Evolutionary conservation across 1,140 invertebrate genomes (phyloP), one percentile per base, ranked within the genome.

Genomic region (Drosophila tsacasi): DNA sequence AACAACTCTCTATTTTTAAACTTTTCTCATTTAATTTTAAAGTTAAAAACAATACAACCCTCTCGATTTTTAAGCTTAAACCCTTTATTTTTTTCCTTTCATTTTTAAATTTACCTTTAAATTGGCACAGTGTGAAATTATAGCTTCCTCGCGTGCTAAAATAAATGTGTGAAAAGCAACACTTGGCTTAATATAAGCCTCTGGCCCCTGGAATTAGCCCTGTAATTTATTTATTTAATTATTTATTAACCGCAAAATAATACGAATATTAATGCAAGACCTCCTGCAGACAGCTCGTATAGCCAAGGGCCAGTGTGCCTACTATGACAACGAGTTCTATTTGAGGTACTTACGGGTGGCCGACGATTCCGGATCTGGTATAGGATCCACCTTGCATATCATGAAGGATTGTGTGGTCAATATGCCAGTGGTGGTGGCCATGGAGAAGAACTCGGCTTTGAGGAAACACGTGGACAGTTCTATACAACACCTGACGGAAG

Each of bases 391-490:
- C 83, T 92, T 97, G 17, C 97, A 97, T 75, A 96, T 97, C 21
- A 97, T 97, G 97, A 93, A 94, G 35, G 95, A 97, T 66, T 97
- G 97, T 92, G 94, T 96, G 3, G 95, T 97, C 23, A 95, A 96
- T 67, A 96, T 97, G 94, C 97, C 97, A 0, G 95, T 97, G 47
- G 96, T 96, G 5, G 93, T 97, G 64, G 97, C 96, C 4, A 94
- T 97, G 79, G 95, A 97, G 81, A 97, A 96, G 83, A 97, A 97
- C 93, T 97, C 96, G 2, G 96, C 97, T 7, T 91, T 97, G 1
- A 97, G 97, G 81, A 94, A 95, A 2, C 92, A 94, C 59, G 94
- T 96, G 23, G 96, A 97, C 91, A 93, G 94, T 75, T 94, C 96
- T 65, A 93, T 97, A 30, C 93, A 94, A 72, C 93, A 94, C 65